Conservation (phyloP, 2,113 vertebrate species). For the Cololabis saira region DNA sequence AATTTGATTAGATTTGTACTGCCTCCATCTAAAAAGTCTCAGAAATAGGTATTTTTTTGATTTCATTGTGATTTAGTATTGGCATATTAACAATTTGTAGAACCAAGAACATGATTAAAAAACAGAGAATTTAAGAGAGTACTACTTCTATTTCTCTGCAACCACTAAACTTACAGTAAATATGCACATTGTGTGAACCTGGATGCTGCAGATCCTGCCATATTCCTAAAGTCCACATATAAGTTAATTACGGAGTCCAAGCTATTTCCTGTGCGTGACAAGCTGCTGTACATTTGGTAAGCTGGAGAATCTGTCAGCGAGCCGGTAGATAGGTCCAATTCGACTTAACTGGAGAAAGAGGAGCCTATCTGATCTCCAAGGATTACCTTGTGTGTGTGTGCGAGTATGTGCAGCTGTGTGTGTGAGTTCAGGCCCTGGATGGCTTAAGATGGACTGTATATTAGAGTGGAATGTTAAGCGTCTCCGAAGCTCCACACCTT, state of each 20-base stretch:
- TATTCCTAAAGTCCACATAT: constrained; percentile 62
- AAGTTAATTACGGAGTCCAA: constrained; percentile 67
- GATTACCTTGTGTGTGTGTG: constrained; percentile 57
- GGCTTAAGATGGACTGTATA: constrained; percentile 77
- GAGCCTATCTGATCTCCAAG: constrained; percentile 71
- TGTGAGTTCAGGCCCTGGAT: constrained; percentile 57
- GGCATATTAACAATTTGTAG: too few relatives aligned
- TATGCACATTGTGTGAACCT: constrained; percentile 23
- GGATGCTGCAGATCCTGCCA: constrained; percentile 28
- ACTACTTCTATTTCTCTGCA: constrained; percentile 7
- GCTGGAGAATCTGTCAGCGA: constrained; percentile 64
- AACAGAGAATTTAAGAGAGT: too few relatives aligned
- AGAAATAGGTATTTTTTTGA: too few relatives aligned
- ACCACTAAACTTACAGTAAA: constrained; percentile 27
- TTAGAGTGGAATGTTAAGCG: constrained; percentile 80
- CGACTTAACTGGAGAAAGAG: constrained; percentile 75
- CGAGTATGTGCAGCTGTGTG: constrained; percentile 31
- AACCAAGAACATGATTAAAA: too few relatives aligned
- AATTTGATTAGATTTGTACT: too few relatives aligned
- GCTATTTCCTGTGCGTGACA: constrained; percentile 73
- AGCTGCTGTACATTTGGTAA: constrained; percentile 66
- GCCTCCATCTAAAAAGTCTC: too few relatives aligned
- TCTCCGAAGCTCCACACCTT: constrained; percentile 78
- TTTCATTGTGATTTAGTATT: too few relatives aligned
- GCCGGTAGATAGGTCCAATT: constrained; percentile 53